Evolutionary conservation across 2,113 vertebrate species (phyloP), one percentile per base, ranked within the genome.

Genomic region (Helogale parvula): DNA sequence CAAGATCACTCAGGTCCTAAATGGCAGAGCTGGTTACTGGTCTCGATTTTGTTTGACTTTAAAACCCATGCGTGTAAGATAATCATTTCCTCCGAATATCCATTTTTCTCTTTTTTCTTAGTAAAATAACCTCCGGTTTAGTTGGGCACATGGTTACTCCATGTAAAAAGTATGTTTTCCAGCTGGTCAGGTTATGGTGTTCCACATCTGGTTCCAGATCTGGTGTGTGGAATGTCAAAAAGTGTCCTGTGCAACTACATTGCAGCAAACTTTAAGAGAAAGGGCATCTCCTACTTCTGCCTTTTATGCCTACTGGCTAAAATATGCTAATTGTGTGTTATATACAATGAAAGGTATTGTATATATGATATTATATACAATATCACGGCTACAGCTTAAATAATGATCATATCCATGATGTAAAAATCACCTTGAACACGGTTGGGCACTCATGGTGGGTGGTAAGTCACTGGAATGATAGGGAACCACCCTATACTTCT

Each of bases 371-470:
- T 60, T 60, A 60, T 60, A 60, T 23, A 23, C 8, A 5, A 2
- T 7, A 50, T 68, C 54, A 57, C 69, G 15, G 6, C 5, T 79
- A 54, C 2, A 41, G 15, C 1, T 71, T 82, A 68, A 82, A 79
- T 54, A 79, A 69, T 54, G 21, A 57, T 72, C 7, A 27, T 23
- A 60, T 63, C 9, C 35, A 29, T 27, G 3, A 27, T 35, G 11
- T 83, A 41, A 86, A 50, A 25, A 25, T 19, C 35, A 68, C 11
- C 25, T 4, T 41, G 29, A 88, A 50, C 2, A 86, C 1, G 31
- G 14, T 23, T 11, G 35, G 1, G 1, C 12, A 50, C 1, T 0
- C 1, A 0, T n/a, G 15, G n/a, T n/a, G 5, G 29, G n/a, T n/a
- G 5, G 29, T 60, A 21, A 23, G 57, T 74, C 47, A 68, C 5